phyloP scores from a whole-genome alignment of 2,113 vertebrate species.

The Lamprotornis superbus region DNA sequence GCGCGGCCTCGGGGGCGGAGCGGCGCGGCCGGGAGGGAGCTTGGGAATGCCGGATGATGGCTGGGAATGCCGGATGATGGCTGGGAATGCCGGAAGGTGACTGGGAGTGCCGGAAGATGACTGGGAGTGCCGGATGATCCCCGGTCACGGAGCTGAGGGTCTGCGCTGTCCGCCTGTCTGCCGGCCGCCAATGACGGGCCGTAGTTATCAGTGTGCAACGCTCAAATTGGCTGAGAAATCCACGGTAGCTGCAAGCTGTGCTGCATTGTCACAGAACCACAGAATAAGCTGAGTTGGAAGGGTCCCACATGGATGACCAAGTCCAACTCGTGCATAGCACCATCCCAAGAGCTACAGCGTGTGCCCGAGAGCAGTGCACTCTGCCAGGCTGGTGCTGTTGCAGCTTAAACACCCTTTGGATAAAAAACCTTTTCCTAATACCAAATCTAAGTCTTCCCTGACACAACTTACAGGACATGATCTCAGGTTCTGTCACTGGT shows the following conservation, averaged over 20 bases:
- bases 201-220: accelerated
- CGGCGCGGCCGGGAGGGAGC: too few relatives aligned
- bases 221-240: neutral
- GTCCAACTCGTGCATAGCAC: neutral
- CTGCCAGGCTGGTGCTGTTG: neutral
- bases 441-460: neutral
- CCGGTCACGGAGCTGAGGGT: accelerated
- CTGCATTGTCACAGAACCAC: neutral
- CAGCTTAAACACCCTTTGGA: neutral
- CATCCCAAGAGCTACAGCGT: neutral
- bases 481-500: neutral
- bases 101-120: too few relatives aligned
- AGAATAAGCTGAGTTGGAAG: neutral
- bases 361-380: neutral
- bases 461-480: neutral
- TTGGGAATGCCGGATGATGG: too few relatives aligned
- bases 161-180: neutral
- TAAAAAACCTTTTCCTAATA: neutral
- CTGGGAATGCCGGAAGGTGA: too few relatives aligned
- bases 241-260: neutral
- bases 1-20: neutral
- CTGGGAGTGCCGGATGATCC: too few relatives aligned
- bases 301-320: neutral
- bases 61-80: too few relatives aligned
- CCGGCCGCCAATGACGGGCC: accelerated